Base-by-base conservation (phyloP, 2,113 vertebrate species). In the Nothoprocta perdicaria region DNA sequence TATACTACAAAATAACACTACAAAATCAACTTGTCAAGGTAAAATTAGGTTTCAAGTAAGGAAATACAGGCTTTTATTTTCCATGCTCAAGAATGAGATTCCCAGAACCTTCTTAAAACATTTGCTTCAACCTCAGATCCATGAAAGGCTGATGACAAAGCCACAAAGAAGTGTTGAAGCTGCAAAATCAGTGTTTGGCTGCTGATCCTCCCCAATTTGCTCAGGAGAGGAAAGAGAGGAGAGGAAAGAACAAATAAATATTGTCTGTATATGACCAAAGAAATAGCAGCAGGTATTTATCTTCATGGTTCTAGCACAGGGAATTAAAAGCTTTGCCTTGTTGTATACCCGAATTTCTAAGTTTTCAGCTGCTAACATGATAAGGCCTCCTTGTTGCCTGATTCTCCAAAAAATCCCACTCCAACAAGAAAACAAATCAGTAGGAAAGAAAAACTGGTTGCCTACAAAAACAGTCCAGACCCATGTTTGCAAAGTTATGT, bases 261-360 rank as follows among this genome's bases (percentile, higher is more conserved):
- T 62, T 40, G 11, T 87, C 45, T 80, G 52, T 38, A 84, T 5
- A 74, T 31, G 19, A 35, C 23, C 16, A 48, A 68, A 81, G 26
- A 66, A 84, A 79, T 72, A 79, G 9, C 11, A 83, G 24, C 45
- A 87, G 41, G 71, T 23, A 68, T 8, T 10, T 65, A 67, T 61
- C 55, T 88, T 7, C 6, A 23, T 29, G 9, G 35, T 17, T 24
- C 40, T 82, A 38, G 50, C 6, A 35, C 13, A 79, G 55, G 55
- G 84, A 80, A 78, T 73, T 33, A 57, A 88, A 86, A 89, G 19
- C 3, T n/a, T 72, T 77, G 19, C 8, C 18, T 61, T 60, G 27
- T 38, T 89, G 10, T 57, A 82, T 87, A 89, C 76, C 38, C 68
- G 57, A 87, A 67, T 43, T 92, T 87, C 60, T 69, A 45, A 89